Evolutionary conservation across 2,888 invertebrate genomes (phyloP), one percentile per base, ranked within the genome.

Genomic region (Drosophila trichaetosa): DNA sequence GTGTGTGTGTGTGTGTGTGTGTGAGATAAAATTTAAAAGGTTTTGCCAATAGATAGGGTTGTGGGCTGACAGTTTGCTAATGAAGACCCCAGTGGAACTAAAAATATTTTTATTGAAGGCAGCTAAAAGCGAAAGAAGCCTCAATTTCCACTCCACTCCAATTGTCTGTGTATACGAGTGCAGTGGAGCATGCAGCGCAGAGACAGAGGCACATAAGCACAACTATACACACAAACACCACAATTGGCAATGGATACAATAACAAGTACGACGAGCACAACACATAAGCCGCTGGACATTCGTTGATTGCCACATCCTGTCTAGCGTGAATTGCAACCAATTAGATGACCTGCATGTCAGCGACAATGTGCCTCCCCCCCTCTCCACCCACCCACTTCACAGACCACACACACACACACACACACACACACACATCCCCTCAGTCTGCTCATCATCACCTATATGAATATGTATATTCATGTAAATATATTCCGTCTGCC

Each of bases 221-320:
- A 38, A 4, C 46, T 18, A 49, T 4, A 34, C n/a, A 40, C 18
- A 38, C 34, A 52, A 56, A 62, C 57, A 67, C 60, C 57, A 63
- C 80, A 80, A 66, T 69, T 63, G 68, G 63, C 63, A 76, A 76
- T 64, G 57, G 66, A 76, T 53, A 66, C 68, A 62, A 61, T 71
- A 69, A 79, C 69, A 59, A 68, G 51, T 59, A 54, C 48, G 53
- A 66, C 51, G 67, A 72, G 68, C 69, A 60, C 53, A 80, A 77
- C 70, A 87, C 67, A 77, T 80, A 86, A 89, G 84, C 87, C 79
- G 76, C 84, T 86, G 84, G 83, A 87, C 79, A 86, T 76, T 84
- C 87, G 89, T 83, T 88, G 84, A 84, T 84, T 83, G 89, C 87
- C 83, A 83, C 67, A 76, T 78, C 65, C 69, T 73, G 80, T 76